A percentile compares a stretch with the other conserved stretches of the same genome.
Conservation (phyloP, 2,888 invertebrate species). For the Trimorus sp. region DNA sequence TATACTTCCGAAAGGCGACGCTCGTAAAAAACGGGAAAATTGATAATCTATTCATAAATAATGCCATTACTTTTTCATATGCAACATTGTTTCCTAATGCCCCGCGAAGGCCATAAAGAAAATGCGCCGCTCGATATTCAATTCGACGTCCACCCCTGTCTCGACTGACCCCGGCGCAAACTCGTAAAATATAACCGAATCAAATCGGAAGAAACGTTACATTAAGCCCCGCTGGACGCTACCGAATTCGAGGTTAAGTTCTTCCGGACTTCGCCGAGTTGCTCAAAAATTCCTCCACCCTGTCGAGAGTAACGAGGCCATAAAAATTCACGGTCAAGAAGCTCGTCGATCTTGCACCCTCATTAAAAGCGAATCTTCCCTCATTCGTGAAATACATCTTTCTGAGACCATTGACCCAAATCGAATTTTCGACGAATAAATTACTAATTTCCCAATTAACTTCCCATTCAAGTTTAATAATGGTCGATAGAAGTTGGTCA, state of each 20-base stretch:
- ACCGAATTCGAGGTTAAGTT: constrained; percentile 79
- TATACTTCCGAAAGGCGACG: background rate
- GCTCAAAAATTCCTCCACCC: constrained; percentile 56
- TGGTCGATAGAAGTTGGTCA: no score
- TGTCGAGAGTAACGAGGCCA: constrained; percentile 69
- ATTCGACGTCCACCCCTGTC: constrained; percentile 65
- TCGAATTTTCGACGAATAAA: no score
- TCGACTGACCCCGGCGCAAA: constrained; percentile 59
- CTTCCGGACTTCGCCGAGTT: constrained; percentile 74
- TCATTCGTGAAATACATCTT: constrained; percentile 6
- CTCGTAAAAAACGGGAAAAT: constrained; percentile 32
- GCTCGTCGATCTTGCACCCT: constrained; percentile 18
- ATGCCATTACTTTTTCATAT: constrained; percentile 56
- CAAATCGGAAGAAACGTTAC: constrained; percentile 77
- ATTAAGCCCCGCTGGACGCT: constrained; percentile 73
- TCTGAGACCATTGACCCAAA: background rate
- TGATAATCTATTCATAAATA: constrained; percentile 55
- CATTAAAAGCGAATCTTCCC: constrained; percentile 24
- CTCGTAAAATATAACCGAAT: constrained; percentile 77
- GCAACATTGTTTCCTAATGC: constrained; percentile 58
- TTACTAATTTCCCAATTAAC: no score
- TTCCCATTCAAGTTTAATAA: no score
- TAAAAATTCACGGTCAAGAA: constrained; percentile 62
- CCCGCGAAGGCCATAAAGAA: constrained; percentile 62
- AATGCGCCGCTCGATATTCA: constrained; percentile 68